A percentile compares a stretch with the other conserved stretches of the same genome.
These are phyloP conservation scores for Momotus momota DNA, from an alignment of 2,797 vertebrate genomes.

Conservation along the genomic window DNA sequence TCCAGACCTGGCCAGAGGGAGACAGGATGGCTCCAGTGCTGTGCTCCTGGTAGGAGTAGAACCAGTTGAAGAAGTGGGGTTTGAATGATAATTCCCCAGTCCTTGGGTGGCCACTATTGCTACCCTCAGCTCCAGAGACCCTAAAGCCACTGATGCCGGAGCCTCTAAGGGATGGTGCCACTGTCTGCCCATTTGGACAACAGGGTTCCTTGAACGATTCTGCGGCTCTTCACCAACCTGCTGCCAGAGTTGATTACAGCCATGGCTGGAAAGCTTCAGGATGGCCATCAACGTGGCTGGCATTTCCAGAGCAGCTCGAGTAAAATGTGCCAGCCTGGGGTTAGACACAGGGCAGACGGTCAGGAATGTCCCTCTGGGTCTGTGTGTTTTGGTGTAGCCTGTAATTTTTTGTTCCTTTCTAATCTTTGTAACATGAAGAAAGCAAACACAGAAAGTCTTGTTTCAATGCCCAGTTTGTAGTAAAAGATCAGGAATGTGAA, in stretches of 20 bases:
- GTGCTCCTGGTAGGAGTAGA: not conserved
- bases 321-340: not conserved
- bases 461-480: constrained; percentile 27
- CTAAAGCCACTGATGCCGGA: rapidly evolving
- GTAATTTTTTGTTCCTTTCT: constrained; percentile 26
- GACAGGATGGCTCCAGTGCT: not conserved
- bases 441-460: constrained; percentile 36
- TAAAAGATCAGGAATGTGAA: constrained; percentile 38
- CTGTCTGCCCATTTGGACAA: not conserved
- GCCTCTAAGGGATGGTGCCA: not conserved
- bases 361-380: constrained; percentile 28
- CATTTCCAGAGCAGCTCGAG: not conserved
- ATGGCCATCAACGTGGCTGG: not conserved
- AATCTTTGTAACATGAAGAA: not conserved
- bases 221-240: not conserved
- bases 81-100: not conserved
- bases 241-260: not conserved
- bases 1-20: not conserved
- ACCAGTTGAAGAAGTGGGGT: not conserved
- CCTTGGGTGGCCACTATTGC: rapidly evolving
- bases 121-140: not conserved
- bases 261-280: not conserved
- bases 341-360: not conserved
- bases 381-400: not conserved
- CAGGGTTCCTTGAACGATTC: not conserved